Conservation (phyloP, 2,888 invertebrate genomes). For the Furcula furcula region DNA sequence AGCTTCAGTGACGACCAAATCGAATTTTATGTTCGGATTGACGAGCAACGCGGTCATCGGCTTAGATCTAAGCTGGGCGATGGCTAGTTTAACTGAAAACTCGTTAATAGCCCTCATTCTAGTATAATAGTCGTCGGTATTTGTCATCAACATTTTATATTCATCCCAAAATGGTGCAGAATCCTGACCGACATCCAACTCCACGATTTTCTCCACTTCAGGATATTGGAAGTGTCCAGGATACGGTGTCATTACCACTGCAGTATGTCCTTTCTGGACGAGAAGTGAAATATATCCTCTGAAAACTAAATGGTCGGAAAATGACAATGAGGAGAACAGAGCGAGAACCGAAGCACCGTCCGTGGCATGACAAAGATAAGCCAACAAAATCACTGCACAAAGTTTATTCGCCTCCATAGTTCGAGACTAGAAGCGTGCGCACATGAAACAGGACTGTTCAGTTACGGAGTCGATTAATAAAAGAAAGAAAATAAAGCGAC, state of each 20-base stretch:
- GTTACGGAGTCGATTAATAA: constrained; percentile 21
- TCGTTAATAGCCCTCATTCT: constrained; percentile 55
- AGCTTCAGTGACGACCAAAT: constrained; percentile 80
- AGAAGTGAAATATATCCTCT: constrained; percentile 62
- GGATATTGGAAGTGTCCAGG: constrained; percentile 63
- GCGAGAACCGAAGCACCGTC: constrained; percentile 59
- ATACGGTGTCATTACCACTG: constrained; percentile 70
- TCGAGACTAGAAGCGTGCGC: constrained; percentile 10
- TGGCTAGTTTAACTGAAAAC: constrained; percentile 54
- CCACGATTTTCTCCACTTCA: constrained; percentile 58
- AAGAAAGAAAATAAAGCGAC: constrained; percentile 22
- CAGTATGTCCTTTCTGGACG: constrained; percentile 54
- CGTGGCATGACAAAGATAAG: constrained; percentile 31
- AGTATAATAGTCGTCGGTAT: constrained; percentile 60
- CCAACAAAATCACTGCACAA: constrained; percentile 34
- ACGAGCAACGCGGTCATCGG: constrained; percentile 61
- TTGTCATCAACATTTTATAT: constrained; percentile 51
- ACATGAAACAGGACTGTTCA: constrained; percentile 25
- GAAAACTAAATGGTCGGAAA: constrained; percentile 64
- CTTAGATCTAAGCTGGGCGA: constrained; percentile 65
- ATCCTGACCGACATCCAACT: constrained; percentile 61
- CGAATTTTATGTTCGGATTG: constrained; percentile 73
- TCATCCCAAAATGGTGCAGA: constrained; percentile 64
- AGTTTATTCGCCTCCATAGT: constrained; percentile 37
- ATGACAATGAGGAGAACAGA: constrained; percentile 65